phyloP scores from a whole-genome alignment of 1,140 invertebrate genomes.

The Sycophila sp. region DNA sequence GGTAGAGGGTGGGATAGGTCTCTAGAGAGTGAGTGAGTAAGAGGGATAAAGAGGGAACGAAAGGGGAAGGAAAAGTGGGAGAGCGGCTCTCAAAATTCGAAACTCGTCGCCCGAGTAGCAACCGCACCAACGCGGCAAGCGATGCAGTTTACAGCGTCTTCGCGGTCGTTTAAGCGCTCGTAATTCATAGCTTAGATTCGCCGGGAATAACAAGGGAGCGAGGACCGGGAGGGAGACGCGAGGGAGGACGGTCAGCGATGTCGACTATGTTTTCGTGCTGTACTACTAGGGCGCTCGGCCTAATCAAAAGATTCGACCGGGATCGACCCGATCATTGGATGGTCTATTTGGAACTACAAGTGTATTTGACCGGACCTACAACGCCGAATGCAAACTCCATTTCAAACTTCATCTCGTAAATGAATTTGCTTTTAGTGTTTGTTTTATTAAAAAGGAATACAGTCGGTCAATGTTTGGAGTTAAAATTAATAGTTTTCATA shows the following conservation, averaged over 20 bases:
- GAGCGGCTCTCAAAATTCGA: slow-evolving; percentile 26
- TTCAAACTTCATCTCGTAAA: no score
- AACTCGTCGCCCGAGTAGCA: neutral
- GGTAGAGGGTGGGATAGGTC: neutral
- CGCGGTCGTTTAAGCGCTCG: slow-evolving; percentile 21
- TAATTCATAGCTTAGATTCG: slow-evolving; percentile 29
- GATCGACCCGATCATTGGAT: neutral
- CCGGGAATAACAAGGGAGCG: neutral
- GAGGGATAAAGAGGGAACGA: neutral
- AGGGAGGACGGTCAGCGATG: neutral
- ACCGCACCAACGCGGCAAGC: neutral
- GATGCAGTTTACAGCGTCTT: slow-evolving; percentile 24
- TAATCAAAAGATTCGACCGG: slow-evolving; percentile 11
- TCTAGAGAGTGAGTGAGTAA: neutral
- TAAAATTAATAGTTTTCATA: no score
- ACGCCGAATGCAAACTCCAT: no score
- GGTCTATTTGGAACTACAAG: neutral
- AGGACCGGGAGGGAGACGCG: neutral
- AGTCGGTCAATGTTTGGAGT: no score
- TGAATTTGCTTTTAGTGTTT: no score
- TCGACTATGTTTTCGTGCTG: slow-evolving; percentile 8
- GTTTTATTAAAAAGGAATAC: no score
- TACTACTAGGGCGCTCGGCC: neutral
- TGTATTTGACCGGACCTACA: neutral
- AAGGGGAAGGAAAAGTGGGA: no score